A percentile compares a stretch with the other conserved stretches of the same genome.
These are phyloP conservation scores for Corythornis cristatus DNA, from an alignment of 2,113 vertebrate species.

Conservation along the genomic window DNA sequence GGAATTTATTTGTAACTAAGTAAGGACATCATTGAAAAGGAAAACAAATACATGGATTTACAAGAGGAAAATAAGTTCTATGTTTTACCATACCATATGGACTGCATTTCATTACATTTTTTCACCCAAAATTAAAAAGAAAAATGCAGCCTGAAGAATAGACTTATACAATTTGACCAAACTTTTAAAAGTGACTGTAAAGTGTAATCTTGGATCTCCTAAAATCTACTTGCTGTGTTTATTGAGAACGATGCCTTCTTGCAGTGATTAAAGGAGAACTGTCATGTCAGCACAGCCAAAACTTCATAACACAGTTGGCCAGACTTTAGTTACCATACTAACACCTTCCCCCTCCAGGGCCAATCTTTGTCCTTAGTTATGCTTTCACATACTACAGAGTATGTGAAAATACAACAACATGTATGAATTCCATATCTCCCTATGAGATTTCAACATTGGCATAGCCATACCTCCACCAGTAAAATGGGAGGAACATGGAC, in stretches of 20 bases:
- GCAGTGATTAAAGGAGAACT: neutral
- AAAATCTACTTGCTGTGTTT: neutral
- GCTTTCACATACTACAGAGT: neutral
- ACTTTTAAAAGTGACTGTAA: neutral
- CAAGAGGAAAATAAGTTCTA: neutral
- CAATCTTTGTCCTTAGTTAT: neutral
- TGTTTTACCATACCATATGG: neutral
- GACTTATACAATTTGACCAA: neutral
- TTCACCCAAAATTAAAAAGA: neutral
- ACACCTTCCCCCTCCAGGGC: neutral
- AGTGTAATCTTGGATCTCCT: neutral
- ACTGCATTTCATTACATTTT: neutral
- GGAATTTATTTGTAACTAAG: neutral
- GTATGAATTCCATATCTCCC: neutral
- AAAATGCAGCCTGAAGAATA: neutral
- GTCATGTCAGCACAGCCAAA: neutral
- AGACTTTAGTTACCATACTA: neutral
- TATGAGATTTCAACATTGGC: neutral
- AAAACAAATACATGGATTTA: neutral
- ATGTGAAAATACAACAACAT: no score
- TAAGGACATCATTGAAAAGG: neutral
- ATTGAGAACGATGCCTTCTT: neutral
- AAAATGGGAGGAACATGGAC: neutral
- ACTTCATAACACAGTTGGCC: neutral
- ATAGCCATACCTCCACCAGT: neutral